Conservation (phyloP, 2,113 vertebrate species). For the Rissa tridactyla region DNA sequence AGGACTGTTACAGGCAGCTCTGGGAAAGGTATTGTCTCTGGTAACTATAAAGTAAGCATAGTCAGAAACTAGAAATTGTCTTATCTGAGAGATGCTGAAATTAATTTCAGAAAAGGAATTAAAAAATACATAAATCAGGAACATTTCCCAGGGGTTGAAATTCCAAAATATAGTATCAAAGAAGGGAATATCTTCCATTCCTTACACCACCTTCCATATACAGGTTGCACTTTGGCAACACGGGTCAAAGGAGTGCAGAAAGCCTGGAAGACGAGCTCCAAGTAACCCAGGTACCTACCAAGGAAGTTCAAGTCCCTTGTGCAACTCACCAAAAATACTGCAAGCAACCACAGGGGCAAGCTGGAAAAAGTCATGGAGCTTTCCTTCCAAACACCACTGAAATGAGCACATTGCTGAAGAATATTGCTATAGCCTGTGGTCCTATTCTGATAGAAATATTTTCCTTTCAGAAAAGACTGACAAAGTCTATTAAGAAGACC, state of each 20-base stretch:
- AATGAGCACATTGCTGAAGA: neutral
- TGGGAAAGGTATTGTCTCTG: neutral
- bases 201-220: neutral
- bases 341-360: neutral
- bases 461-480: neutral
- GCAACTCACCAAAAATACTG: neutral
- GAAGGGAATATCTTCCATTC: neutral
- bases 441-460: neutral
- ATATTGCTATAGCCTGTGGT: neutral
- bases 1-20: neutral
- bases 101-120: neutral
- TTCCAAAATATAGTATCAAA: neutral
- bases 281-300: neutral
- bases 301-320: neutral
- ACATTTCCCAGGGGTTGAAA: neutral
- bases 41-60: neutral
- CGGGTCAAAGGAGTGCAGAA: neutral
- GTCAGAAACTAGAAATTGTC: neutral
- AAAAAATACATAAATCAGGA: neutral
- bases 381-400: neutral
- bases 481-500: neutral
- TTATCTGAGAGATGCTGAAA: neutral
- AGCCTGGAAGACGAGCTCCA: neutral
- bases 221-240: neutral
- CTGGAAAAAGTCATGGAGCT: neutral